phyloP scores from a whole-genome alignment of 2,113 vertebrate genomes.

The Alligator sinensis region DNA sequence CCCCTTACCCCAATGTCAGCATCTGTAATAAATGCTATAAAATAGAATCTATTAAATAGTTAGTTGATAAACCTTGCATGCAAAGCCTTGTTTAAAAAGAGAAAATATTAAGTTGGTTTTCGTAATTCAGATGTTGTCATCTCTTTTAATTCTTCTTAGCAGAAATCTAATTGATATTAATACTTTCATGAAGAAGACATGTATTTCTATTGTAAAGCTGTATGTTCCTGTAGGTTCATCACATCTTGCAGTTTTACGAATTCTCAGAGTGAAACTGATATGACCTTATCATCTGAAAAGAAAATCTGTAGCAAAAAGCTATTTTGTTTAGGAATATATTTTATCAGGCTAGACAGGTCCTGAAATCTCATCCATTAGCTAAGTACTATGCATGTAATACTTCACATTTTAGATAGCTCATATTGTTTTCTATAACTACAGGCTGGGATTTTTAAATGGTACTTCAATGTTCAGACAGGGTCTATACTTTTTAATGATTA shows the following conservation, averaged over 20 bases:
- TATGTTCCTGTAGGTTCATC: neutral
- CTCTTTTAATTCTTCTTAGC: slow-evolving; percentile 50
- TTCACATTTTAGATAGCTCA: slow-evolving; percentile 48
- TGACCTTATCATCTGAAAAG: slow-evolving; percentile 35
- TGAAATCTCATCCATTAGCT: neutral
- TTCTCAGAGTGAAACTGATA: neutral
- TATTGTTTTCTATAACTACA: slow-evolving; percentile 47
- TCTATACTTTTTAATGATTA: slow-evolving; percentile 43
- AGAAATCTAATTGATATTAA: slow-evolving; percentile 56
- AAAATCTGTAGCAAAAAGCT: neutral
- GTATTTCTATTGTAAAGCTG: slow-evolving; percentile 33
- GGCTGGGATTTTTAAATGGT: slow-evolving; percentile 41
- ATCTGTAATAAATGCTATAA: slow-evolving; percentile 26
- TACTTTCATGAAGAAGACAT: slow-evolving; percentile 43
- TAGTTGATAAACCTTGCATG: neutral
- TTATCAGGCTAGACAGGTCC: slow-evolving; percentile 38
- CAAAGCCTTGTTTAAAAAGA: slow-evolving; percentile 29
- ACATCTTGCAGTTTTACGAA: slow-evolving; percentile 40
- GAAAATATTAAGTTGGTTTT: slow-evolving; percentile 45
- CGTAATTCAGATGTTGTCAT: slow-evolving; percentile 48
- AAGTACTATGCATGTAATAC: neutral
- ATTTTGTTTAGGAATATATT: slow-evolving; percentile 55
- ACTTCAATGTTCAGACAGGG: slow-evolving; percentile 23
- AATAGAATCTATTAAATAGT: neutral
- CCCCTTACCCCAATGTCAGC: neutral